phyloP scores from a whole-genome alignment of 2,113 vertebrate genomes.

The Riparia riparia region DNA sequence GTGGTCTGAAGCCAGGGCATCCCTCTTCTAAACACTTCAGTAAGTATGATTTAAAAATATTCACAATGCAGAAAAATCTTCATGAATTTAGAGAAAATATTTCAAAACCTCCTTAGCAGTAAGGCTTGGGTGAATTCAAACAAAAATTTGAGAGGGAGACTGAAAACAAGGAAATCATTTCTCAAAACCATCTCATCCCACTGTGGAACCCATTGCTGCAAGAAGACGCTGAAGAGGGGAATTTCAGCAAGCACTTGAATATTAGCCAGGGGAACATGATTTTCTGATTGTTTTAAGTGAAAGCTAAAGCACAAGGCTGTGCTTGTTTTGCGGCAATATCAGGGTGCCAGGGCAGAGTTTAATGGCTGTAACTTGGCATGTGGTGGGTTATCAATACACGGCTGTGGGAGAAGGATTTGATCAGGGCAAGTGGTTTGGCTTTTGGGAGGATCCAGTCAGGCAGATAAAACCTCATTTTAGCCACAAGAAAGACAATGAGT shows the following conservation, averaged over 20 bases:
- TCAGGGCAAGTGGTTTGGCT: neutral
- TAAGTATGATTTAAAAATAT: neutral
- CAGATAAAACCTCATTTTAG: neutral
- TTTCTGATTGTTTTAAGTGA: neutral
- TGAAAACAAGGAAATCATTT: neutral
- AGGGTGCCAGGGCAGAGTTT: neutral
- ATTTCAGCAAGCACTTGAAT: neutral
- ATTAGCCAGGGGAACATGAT: no score
- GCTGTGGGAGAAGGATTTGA: neutral
- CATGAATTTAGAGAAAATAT: neutral
- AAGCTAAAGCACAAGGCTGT: neutral
- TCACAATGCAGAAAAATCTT: neutral
- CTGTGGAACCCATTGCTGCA: neutral
- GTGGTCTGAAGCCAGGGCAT: neutral
- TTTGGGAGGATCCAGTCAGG: neutral
- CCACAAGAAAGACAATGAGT: neutral
- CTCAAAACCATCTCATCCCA: neutral
- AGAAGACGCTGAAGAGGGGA: fast-evolving
- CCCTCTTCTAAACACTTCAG: neutral
- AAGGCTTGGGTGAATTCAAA: neutral
- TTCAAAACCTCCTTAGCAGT: neutral
- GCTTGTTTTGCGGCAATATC: neutral
- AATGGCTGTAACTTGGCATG: neutral
- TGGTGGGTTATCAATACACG: neutral
- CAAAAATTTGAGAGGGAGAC: neutral